Evolutionary conservation across 1,140 invertebrate genomes (phyloP), one percentile per base, ranked within the genome.

Genomic region (Muscidifurax raptorellus): DNA sequence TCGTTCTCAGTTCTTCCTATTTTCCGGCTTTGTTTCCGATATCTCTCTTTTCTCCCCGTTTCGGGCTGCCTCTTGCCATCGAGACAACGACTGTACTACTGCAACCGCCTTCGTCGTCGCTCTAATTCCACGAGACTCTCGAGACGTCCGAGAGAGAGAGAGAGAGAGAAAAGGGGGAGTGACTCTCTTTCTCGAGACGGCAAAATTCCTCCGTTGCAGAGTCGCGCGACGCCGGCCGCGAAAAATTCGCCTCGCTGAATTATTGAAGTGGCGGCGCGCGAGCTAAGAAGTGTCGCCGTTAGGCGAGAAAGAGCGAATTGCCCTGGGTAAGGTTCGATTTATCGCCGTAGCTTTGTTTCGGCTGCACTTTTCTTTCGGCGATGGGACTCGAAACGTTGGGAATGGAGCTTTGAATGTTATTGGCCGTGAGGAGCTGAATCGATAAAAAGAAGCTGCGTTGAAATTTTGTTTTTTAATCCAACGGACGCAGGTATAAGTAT

Each of bases 21-120:
- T 67, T 78, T 64, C 40, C 22, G 67, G 79, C 72, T 76, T 67
- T 66, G 22, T 82, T 85, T 78, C 78, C 47, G 30, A 69, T 72
- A 85, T 77, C 47, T 76, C 44, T 59, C 36, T 32, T 30, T 66
- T 71, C 15, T 71, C 59, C 22, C 64, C 7, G 27, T 67, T 75
- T n/a, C 67, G 69, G 30, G 15, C 27, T 40, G 36, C 13, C 13
- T 52, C 47, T 59, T 59, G 52, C n/a, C 47, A 32, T 75, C 52
- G 32, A 75, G 72, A 75, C 28, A 75, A 36, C 72, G 72, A 75
- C 72, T 75, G 12, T 32, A 59, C 52, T n/a, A 59, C 52, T 47
- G 15, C 36, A 40, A 40, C 36, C 9, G 36, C 36, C 36, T 40
- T 40, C 36, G 18, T 32, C 25, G 75, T n/a, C 52, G 47, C 52